Evolutionary conservation across 2,113 vertebrate species (phyloP).

Genomic region (Sceloporus tristichus): DNA sequence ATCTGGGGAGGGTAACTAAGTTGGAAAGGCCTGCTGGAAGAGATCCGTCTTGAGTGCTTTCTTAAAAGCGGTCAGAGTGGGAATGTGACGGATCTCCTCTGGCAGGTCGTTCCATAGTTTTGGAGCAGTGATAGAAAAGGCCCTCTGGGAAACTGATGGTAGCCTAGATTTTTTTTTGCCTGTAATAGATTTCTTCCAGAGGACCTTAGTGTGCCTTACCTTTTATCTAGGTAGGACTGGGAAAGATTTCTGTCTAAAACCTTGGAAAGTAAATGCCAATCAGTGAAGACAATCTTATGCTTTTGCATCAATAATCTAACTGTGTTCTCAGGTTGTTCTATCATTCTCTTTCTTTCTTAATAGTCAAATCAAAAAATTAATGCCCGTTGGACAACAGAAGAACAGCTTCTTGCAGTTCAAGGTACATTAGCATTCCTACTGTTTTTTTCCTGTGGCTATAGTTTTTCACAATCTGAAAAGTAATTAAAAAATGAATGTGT

Average conservation of each 20-base stretch:
- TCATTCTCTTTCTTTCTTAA: slow-evolving; percentile 80
- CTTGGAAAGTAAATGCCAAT: background rate
- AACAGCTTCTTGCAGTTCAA: slow-evolving; percentile 98
- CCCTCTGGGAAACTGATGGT: too few species aligned
- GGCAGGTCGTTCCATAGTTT: too few species aligned
- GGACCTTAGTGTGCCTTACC: too few species aligned
- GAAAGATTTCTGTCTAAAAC: background rate
- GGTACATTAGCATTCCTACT: slow-evolving; percentile 82
- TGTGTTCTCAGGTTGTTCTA: slow-evolving; percentile 64
- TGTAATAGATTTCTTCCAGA: too few species aligned
- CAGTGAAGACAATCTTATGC: background rate
- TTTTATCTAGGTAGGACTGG: background rate
- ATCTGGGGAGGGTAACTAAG: too few species aligned
- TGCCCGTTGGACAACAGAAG: slow-evolving; percentile 98
- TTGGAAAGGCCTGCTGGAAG: too few species aligned
- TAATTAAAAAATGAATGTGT: slow-evolving; percentile 20
- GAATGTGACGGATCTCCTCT: too few species aligned
- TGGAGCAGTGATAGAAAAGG: too few species aligned
- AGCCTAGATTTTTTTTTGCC: background rate
- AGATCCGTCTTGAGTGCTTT: too few species aligned
- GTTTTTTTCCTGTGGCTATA: slow-evolving; percentile 47
- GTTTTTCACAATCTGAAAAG: slow-evolving; percentile 49
- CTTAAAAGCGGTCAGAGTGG: too few species aligned
- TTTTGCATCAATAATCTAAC: background rate
- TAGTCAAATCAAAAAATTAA: slow-evolving; percentile 98